Base-by-base conservation (phyloP, 2,888 invertebrate genomes). In the Drosophila nr. medialis region DNA sequence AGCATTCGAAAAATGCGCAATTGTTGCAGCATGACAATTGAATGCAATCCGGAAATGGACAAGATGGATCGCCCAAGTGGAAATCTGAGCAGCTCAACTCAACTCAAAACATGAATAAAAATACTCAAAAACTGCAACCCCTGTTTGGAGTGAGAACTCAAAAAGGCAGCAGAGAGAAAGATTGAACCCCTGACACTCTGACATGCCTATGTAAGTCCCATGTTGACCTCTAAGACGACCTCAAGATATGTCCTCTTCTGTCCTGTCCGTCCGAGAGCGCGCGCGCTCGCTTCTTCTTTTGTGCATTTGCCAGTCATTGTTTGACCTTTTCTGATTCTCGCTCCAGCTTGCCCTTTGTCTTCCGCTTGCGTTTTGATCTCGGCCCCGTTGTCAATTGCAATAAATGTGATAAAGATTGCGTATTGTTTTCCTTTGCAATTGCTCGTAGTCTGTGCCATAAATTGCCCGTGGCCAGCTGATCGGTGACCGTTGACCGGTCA, bases 191-290 rank as follows among this genome's bases (percentile, higher is more conserved):
- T 58, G 32, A 4, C 38, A 30, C 66, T 54, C 55, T 42, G 36
- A 64, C 64, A 72, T 72, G 49, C 34, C 63, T 74, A 81, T 75
- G 77, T 71, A 71, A 72, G 72, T 71, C 70, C 70, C 65, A 69
- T 73, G 76, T 80, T 88, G 90, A 88, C 88, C 87, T 83, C 90
- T 89, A 86, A 88, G 89, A 69, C 87, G 90, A 88, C 90, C 88
- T 90, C 87, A 90, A 83, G 59, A 74, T 66, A 69, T 66, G 64
- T 70, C 98, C 98, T 30, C 10, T 30, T 10, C 30, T 29, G 55
- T 55, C n/a, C 27, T 29, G 91, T 98, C 97, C 81, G 80, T 29
- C n/a, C n/a, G 8, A 97, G 97, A 45, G 98, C 92, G 87, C 98
- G 98, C 5, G 67, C 79, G 71, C 72, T 64, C 72, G 65, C 77